Base-by-base conservation (phyloP, 2,888 invertebrate genomes). In the Melikaiella ostensackeni region DNA sequence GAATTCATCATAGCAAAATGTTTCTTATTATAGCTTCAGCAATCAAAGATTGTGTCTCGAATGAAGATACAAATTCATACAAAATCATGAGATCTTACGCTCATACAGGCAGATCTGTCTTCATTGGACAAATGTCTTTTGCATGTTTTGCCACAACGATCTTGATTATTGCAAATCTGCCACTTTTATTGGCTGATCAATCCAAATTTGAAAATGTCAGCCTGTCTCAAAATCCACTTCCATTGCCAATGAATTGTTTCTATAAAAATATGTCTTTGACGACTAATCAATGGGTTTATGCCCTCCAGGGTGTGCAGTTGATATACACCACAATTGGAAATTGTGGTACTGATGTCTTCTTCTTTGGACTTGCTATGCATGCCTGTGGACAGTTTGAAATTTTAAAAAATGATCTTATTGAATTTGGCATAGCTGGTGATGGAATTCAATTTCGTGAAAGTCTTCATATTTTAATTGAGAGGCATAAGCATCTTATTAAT, bases 331-430 rank as follows among this genome's bases (percentile, higher is more conserved):
- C 66, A 19, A 3, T 70, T 27, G 66, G 46, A 27, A 46, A 30
- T 27, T 27, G 19, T 70, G 66, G 66, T 5, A 46, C 30, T 50
- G 88, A 90, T 70, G 85, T 88, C 16, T 84, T 90, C 70, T 84
- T 91, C 46, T 89, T 90, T 63, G 85, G 86, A 13, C 74, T 89
- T 6, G 79, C 87, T 4, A 88, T 90, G 86, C 89, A 91, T 38
- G 74, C 90, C 4, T 91, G 91, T 73, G 91, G 89, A 7, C 91
- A 91, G 61, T 84, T 91, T 30, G 86, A 89, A 63, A 46, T 46
- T 70, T 70, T 70, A 9, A 46, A 27, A 27, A 21, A 57, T 11
- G 57, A 57, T 3, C 0, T 57, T 11, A 24, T 24, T 57, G 57
- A 57, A 24, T 57, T 57, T 24, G 57, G 21, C 4, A 24, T 5